Evolutionary conservation across 2,113 vertebrate species (phyloP).

Genomic region (Indri indri): DNA sequence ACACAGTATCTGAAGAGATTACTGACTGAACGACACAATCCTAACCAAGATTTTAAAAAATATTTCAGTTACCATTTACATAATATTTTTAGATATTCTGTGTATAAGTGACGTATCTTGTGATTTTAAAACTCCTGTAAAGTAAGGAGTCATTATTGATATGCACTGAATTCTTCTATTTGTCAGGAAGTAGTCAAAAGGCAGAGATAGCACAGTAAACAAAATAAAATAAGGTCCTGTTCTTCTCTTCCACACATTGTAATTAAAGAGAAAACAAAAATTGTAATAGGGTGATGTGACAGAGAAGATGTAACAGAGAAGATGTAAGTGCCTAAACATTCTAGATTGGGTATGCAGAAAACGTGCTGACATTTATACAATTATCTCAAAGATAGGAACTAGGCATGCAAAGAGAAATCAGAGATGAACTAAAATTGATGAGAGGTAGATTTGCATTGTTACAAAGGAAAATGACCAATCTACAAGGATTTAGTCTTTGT

Average conservation of each 20-base stretch:
- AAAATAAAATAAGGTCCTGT: not conserved
- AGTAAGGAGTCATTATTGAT: not conserved
- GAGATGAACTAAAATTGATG: not conserved
- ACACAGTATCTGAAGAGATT: not conserved
- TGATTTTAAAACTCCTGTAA: not conserved
- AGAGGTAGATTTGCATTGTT: not conserved
- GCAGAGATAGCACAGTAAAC: not conserved
- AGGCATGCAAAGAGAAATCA: not conserved
- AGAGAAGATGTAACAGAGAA: not conserved
- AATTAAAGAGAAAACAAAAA: conserved; percentile 6
- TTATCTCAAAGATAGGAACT: not conserved
- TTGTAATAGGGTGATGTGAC: not conserved
- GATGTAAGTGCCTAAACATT: not conserved
- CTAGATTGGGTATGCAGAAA: not conserved
- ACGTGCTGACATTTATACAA: not conserved
- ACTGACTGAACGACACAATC: not conserved
- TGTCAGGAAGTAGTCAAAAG: not conserved
- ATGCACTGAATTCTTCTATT: not conserved
- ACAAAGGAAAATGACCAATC: not conserved
- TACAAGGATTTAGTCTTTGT: not conserved
- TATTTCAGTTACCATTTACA: not conserved
- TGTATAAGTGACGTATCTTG: not conserved
- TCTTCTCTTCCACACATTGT: not conserved
- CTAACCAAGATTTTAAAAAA: not conserved
- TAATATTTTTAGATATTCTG: not conserved